Conservation (phyloP, 2,888 invertebrate species). For the Chloromyia formosa region DNA sequence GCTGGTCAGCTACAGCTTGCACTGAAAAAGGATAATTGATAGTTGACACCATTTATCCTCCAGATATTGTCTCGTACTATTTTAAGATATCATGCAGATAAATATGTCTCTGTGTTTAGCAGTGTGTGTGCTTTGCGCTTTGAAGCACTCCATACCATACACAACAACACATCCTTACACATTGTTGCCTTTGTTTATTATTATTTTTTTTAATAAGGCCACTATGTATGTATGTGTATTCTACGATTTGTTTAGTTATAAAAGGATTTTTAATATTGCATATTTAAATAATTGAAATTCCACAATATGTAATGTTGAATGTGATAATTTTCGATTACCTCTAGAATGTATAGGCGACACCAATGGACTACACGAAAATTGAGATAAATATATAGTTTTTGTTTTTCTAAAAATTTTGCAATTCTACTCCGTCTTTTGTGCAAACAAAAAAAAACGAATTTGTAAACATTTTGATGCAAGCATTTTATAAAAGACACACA, state of each 20-base stretch:
- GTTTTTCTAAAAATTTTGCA: no score
- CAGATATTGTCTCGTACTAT: neutral
- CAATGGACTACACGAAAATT: neutral
- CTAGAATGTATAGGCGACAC: neutral
- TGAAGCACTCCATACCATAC: conserved; percentile 17
- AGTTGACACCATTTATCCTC: neutral
- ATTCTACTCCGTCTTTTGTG: no score
- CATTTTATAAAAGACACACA: no score
- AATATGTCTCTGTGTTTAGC: no score
- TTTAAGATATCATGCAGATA: neutral
- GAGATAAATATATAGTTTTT: no score
- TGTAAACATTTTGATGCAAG: no score
- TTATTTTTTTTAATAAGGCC: conserved; percentile 12
- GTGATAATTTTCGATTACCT: conserved; percentile 39
- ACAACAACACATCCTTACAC: conserved; percentile 13
- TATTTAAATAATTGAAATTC: conserved; percentile 10
- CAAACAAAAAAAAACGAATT: no score
- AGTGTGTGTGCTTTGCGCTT: conserved; percentile 7
- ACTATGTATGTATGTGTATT: conserved; percentile 4
- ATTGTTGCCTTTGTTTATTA: conserved; percentile 37
- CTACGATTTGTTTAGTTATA: conserved; percentile 26
- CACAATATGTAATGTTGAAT: conserved; percentile 20
- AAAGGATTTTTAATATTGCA: conserved; percentile 14
- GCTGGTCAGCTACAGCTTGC: conserved; percentile 23
- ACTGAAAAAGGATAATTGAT: conserved; percentile 15